A percentile compares a stretch with the other conserved stretches of the same genome.
Conservation (phyloP, 2,797 vertebrate genomes). For the Ciconia nigra region DNA sequence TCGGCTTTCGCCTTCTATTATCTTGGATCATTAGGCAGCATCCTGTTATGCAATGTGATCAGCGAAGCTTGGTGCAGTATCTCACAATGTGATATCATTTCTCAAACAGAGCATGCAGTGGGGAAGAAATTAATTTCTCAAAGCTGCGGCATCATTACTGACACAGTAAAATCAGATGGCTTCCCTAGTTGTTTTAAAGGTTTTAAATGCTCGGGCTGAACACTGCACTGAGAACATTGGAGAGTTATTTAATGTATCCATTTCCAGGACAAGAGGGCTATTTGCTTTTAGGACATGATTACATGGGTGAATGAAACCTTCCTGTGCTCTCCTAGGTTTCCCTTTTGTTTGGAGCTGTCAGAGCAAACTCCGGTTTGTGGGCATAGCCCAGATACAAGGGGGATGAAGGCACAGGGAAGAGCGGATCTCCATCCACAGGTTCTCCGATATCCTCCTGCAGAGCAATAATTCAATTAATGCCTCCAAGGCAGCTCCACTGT, state of each 20-base stretch:
- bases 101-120: constrained; percentile 58
- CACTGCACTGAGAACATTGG: neutral
- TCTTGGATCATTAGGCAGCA: constrained; percentile 68
- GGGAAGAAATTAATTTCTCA: constrained; percentile 62
- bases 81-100: constrained; percentile 53
- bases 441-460: neutral
- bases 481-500: neutral
- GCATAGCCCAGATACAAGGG: neutral
- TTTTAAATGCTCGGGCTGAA: neutral
- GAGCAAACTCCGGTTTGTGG: neutral
- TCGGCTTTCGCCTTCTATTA: constrained; percentile 53
- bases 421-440: neutral
- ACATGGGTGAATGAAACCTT: neutral
- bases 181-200: constrained; percentile 29
- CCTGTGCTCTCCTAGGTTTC: neutral
- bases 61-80: constrained; percentile 43
- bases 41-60: constrained; percentile 63
- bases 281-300: neutral
- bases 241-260: neutral
- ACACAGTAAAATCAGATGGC: constrained; percentile 43
- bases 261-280: constrained; percentile 4
- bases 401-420: neutral
- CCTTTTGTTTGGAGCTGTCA: neutral
- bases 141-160: constrained; percentile 20
- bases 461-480: neutral